phyloP scores from a whole-genome alignment of 2,888 invertebrate species.

The Phasia obesa region DNA sequence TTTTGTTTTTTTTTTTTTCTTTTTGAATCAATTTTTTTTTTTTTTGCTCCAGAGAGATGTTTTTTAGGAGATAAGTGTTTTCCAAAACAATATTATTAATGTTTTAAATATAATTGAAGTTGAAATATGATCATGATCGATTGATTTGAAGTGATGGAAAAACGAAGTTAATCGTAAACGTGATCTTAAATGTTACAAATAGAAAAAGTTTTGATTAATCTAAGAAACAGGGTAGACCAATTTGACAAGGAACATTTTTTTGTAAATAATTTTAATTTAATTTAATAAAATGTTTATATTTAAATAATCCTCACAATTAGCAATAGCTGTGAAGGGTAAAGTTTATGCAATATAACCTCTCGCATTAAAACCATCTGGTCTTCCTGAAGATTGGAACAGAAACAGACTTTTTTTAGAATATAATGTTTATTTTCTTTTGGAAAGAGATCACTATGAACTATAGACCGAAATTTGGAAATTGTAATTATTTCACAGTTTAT shows the following conservation, averaged over 20 bases:
- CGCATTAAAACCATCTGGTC: no score
- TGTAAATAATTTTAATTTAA: background rate
- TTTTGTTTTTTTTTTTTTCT: background rate
- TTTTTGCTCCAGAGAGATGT: conserved; percentile 13
- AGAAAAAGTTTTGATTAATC: background rate
- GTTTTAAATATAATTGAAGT: conserved; percentile 55
- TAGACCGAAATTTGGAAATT: no score
- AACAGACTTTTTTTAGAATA: no score
- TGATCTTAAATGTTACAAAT: conserved; percentile 49
- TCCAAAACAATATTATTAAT: conserved; percentile 49
- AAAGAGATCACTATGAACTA: no score
- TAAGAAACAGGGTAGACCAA: background rate
- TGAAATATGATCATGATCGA: conserved; percentile 63
- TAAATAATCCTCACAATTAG: no score
- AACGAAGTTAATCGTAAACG: conserved; percentile 45
- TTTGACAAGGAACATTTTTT: background rate
- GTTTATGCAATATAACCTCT: no score
- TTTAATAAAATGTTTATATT: no score
- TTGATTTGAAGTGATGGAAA: conserved; percentile 54
- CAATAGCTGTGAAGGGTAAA: no score
- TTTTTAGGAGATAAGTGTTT: conserved; percentile 18
- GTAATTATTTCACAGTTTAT: no score
- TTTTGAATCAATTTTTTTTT: background rate
- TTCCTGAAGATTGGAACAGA: no score
- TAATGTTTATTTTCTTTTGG: no score